Base-by-base conservation (phyloP, 2,797 vertebrate species). In the Alosa sapidissima region DNA sequence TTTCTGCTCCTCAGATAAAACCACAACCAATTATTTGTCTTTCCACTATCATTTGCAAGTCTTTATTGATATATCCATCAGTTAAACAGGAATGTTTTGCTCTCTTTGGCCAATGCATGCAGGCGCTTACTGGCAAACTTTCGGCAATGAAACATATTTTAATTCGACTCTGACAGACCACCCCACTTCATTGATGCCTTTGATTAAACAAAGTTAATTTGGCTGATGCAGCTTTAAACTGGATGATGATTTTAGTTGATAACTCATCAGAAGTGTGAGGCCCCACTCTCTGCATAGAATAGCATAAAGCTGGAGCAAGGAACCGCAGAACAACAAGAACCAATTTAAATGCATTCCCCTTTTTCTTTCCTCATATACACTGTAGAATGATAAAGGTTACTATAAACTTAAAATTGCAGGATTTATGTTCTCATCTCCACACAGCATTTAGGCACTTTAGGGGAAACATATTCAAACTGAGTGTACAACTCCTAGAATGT, bases 191-290 rank as follows among this genome's bases (percentile, higher is more conserved):
- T 41, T 78, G 1, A 47, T 78, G 72, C 16, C 72, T 78, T 78
- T 78, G 72, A 78, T 78, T 78, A 72, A 41, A 41, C 68, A 41
- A 21, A 78, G 36, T 78, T 78, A 5, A 78, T 78, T 78, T 78
- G 72, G 72, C 72, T 78, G 72, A 78, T 78, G 72, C 72, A 45
- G 72, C 72, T 78, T 5, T 36, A 5, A 78, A 78, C 72, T 21
- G 41, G 14, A 47, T 47, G 41, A 75, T 75, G 68, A 6, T 36
- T 75, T 75, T 75, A 45, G 72, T 14, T 45, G 41, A 45, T 78
- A 5, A 47, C 14, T 78, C 41, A 19, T 45, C 41, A 45, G 19
- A 47, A 45, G 72, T 78, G 41, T 9, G 8, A 19, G 45, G 72
- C 5, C 36, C 36, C 5, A 3, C 11, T 36, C 33, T 75, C 13